Conservation (phyloP, 1,140 invertebrate genomes). For the Drosophila serrata region DNA sequence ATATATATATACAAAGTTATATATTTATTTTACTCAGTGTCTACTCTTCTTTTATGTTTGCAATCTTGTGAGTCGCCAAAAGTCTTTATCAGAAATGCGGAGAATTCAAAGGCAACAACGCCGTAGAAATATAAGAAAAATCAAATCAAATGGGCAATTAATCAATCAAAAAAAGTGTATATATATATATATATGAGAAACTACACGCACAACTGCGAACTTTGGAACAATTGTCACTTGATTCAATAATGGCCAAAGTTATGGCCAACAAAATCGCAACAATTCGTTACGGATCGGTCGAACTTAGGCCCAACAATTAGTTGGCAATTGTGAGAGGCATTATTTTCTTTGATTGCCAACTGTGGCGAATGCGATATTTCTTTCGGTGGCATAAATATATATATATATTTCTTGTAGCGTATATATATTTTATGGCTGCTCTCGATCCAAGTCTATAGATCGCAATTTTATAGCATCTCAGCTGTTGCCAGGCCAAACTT, state of each 20-base stretch:
- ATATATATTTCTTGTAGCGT: background rate
- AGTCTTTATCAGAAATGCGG: constrained; percentile 37
- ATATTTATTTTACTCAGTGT: constrained; percentile 17
- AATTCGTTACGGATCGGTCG: constrained; percentile 49
- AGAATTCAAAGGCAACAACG: constrained; percentile 45
- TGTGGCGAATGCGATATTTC: constrained; percentile 60
- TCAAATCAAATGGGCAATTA: constrained; percentile 74
- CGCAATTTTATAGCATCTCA: constrained; percentile 11
- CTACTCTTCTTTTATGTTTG: constrained; percentile 17
- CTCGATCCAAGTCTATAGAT: constrained; percentile 32
- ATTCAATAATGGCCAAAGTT: constrained; percentile 54
- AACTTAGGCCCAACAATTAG: constrained; percentile 54
- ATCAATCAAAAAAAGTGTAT: constrained; percentile 72
- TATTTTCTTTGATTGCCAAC: constrained; percentile 58
- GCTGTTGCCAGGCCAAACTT: constrained; percentile 73
- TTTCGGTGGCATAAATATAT: constrained; percentile 4
- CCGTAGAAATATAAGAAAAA: constrained; percentile 48
- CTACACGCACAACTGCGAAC: constrained; percentile 36
- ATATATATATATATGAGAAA: no score
- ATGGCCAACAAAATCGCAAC: constrained; percentile 36
- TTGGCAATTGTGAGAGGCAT: constrained; percentile 48
- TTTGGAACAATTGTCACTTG: constrained; percentile 71
- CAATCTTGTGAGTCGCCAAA: constrained; percentile 26
- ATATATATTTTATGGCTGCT: constrained; percentile 24
- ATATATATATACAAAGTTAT: constrained; percentile 1